Conservation (phyloP, 2,113 vertebrate species). For the Calidris pugnax region DNA sequence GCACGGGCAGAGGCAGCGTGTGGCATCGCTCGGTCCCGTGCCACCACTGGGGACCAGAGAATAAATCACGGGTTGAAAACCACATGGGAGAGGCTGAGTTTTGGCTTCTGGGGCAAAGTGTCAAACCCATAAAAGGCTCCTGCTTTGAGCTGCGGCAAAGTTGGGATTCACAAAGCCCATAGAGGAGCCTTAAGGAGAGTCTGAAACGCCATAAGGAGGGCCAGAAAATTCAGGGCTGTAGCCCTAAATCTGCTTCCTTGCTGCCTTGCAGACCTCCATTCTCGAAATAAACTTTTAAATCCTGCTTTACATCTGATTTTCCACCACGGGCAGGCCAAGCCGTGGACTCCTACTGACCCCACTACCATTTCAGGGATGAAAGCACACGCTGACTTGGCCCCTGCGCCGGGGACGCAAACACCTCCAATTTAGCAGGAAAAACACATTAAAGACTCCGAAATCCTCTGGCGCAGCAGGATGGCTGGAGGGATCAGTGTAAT, state of each 20-base stretch:
- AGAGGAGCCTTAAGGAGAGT: not conserved
- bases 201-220: not conserved
- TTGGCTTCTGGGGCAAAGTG: not conserved
- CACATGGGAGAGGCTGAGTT: not conserved
- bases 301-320: not conserved
- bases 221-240: not conserved
- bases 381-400: not conserved
- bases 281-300: not conserved
- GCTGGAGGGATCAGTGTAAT: not conserved
- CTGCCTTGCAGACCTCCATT: not conserved
- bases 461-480: not conserved
- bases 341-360: not conserved
- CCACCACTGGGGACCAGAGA: not conserved
- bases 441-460: not conserved
- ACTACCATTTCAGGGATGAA: not conserved
- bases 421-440: slow-evolving; percentile 12
- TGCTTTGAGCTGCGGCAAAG: not conserved
- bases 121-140: not conserved
- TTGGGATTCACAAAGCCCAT: accelerated
- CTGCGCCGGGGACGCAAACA: not conserved
- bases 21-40: accelerated
- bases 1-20: accelerated
- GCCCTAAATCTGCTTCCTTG: not conserved
- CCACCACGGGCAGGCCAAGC: not conserved
- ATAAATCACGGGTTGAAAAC: not conserved